A percentile compares a stretch with the other conserved stretches of the same genome.
Conservation (phyloP, 2,888 invertebrate species). For the Plagodis dolabraria region DNA sequence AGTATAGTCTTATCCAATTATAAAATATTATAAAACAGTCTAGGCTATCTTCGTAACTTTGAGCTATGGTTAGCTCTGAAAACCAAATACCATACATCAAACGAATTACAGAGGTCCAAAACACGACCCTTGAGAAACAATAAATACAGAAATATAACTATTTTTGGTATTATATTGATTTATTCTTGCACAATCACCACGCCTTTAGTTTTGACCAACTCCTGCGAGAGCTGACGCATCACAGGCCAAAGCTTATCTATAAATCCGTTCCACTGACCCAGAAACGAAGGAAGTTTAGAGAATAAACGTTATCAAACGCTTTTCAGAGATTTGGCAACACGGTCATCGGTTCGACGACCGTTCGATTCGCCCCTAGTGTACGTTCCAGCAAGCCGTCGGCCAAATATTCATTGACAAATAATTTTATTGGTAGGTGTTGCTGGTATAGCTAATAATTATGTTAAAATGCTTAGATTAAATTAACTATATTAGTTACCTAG, state of each 20-base stretch:
- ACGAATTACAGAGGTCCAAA: background rate
- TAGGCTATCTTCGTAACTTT: too few relatives aligned
- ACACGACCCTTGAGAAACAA: conserved; percentile 2
- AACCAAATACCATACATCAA: too few relatives aligned
- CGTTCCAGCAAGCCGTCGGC: too few relatives aligned
- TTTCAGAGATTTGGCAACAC: conserved; percentile 57
- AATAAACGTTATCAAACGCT: conserved; percentile 38
- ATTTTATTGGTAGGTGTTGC: too few relatives aligned
- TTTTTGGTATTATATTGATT: background rate
- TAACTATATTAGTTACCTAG: too few relatives aligned
- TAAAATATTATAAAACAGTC: too few relatives aligned
- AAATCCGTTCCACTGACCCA: conserved; percentile 49
- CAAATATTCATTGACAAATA: too few relatives aligned
- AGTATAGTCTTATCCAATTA: too few relatives aligned
- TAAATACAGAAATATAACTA: background rate
- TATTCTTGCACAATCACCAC: background rate
- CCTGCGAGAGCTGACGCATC: conserved; percentile 31
- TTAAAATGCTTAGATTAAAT: too few relatives aligned
- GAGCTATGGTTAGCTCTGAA: too few relatives aligned
- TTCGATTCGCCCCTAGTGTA: conserved; percentile 15
- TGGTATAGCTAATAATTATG: too few relatives aligned
- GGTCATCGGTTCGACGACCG: conserved; percentile 35
- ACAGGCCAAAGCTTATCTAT: conserved; percentile 40
- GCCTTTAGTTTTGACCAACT: conserved; percentile 19
- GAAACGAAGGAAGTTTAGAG: conserved; percentile 39